Conservation (phyloP, 2,888 invertebrate species). For the Phanerotoma sp. region DNA sequence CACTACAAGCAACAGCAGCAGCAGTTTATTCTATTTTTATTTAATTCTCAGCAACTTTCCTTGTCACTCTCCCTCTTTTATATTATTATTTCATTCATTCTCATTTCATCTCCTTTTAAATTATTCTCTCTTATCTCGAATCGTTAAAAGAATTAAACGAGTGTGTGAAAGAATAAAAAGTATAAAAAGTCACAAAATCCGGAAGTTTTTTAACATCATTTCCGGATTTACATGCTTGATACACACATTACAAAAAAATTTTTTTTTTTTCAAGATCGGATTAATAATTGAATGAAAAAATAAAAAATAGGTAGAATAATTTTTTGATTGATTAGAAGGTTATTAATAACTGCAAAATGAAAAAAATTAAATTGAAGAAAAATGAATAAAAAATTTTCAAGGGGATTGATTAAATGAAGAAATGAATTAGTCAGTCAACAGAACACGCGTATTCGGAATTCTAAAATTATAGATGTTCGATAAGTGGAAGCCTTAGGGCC, state of each 20-base stretch:
- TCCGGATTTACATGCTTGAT: too few relatives aligned
- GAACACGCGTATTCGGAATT: slow-evolving; percentile 34
- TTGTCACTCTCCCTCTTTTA: slow-evolving; percentile 6
- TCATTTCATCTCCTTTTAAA: slow-evolving; percentile 2
- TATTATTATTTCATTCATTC: too few relatives aligned
- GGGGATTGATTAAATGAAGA: too few relatives aligned
- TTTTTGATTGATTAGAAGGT: too few relatives aligned
- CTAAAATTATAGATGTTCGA: slow-evolving; percentile 37
- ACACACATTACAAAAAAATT: too few relatives aligned
- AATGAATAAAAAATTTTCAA: neutral
- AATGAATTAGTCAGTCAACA: too few relatives aligned
- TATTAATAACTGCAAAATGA: neutral
- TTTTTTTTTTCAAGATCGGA: too few relatives aligned
- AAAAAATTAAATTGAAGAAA: neutral
- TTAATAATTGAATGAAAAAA: too few relatives aligned
- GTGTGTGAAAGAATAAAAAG: neutral
- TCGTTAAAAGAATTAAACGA: slow-evolving; percentile 8
- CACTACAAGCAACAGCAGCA: too few relatives aligned
- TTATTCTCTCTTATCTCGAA: slow-evolving; percentile 6
- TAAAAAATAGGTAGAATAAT: too few relatives aligned
- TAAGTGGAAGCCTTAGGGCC: slow-evolving; percentile 34
- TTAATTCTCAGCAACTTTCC: slow-evolving; percentile 1
- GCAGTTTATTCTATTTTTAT: slow-evolving; percentile 7
- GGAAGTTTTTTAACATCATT: too few relatives aligned
- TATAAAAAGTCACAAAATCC: neutral